These are phyloP conservation scores for Temnothorax ravouxi DNA, from an alignment of 2,888 invertebrate species.

Conservation along the genomic window DNA sequence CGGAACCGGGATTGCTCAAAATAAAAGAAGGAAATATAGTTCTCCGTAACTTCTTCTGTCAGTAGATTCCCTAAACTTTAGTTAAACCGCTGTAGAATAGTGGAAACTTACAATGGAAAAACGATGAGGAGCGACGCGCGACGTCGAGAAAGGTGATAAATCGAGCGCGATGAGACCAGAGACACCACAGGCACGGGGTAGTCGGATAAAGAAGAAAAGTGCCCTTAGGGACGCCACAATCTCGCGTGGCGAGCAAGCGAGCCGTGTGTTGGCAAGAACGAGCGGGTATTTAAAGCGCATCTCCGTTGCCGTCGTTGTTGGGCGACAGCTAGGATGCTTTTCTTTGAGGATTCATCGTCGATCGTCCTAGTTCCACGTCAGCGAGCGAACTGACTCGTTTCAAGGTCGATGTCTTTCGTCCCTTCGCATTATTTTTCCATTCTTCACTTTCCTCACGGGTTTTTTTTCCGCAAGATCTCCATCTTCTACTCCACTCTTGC, in stretches of 20 bases:
- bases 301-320: conserved; percentile 3
- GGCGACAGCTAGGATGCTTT: conserved; percentile 48
- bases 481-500: conserved; percentile 28
- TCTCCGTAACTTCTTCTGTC: background rate
- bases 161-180: background rate
- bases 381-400: conserved; percentile 66
- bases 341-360: conserved; percentile 65
- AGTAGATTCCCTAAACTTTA: background rate
- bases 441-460: background rate
- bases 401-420: conserved; percentile 67
- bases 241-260: conserved; percentile 29
- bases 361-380: conserved; percentile 71
- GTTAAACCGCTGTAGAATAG: conserved; percentile 8
- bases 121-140: background rate
- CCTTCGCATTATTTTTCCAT: conserved; percentile 51
- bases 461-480: conserved; percentile 20
- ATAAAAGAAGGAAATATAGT: background rate
- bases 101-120: conserved; percentile 3
- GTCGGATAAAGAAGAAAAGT: background rate
- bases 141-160: conserved; percentile 28
- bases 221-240: conserved; percentile 23
- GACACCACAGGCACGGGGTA: background rate
- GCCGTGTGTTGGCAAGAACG: conserved; percentile 40
- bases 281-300: conserved; percentile 69
- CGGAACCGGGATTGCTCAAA: background rate